Base-by-base conservation (phyloP, 1,140 invertebrate genomes). In the Dolichoris vasculosae region DNA sequence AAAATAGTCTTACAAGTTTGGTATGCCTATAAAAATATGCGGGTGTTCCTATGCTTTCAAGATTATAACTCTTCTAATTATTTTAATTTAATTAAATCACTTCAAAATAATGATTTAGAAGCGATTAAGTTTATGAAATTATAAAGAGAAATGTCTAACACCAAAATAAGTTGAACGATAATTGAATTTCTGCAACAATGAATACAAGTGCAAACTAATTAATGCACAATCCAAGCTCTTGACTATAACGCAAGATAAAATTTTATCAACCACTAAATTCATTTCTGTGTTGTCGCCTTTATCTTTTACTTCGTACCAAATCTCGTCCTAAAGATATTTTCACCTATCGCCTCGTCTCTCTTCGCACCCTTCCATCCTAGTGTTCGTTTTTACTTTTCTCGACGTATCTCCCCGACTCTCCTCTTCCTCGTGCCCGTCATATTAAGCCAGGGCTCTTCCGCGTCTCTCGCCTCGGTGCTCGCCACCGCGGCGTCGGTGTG, bases 271-370 rank as follows among this genome's bases (percentile, higher is more conserved):
- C 15, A 38, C 13, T 69, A 69, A 69, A 69, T 30, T 38, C 15
- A 0, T 20, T 2, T 55, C 23, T 51, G 13, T 23, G 46, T 23
- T 46, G 1, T 79, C 51, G 26, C 11, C 35, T 9, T n/a, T 55
- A n/a, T 26, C 35, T 38, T 46, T 23, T 40, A 79, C 55, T 55
- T 59, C 38, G 7, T n/a, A 7, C 38, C 32, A 40, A 64, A 80
- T 80, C n/a, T 26, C 38, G 43, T 40, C 40, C n/a, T 40, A 67
- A 80, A 46, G 40, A 43, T 43, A n/a, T 73, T 43, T 46, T 46
- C 35, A 51, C 83, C 82, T 77, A 30, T 80, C 69, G 83, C 76
- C 82, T 86, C 87, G 83, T 84, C 84, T 87, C 85, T 77, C 87
- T 84, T 86, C 83, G 80, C 82, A 83, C 48, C 59, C 75, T 43